These are phyloP conservation scores for Drosophila atripex DNA, from an alignment of 2,888 invertebrate species.

Conservation along the genomic window DNA sequence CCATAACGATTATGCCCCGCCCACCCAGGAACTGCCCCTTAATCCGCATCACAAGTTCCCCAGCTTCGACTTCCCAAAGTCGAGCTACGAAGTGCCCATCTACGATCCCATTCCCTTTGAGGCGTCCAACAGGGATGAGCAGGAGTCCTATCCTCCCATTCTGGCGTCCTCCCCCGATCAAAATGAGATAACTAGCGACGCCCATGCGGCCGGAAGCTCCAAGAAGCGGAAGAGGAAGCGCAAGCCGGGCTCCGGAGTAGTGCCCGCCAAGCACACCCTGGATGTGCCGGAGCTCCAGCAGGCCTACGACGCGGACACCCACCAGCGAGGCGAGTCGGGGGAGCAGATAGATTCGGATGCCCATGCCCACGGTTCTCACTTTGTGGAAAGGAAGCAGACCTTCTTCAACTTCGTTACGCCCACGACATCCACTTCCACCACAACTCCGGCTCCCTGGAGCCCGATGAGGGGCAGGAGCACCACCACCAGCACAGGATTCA, in stretches of 20 bases:
- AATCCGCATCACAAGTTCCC: conserved; percentile 79
- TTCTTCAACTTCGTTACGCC: conserved; percentile 41
- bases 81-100: conserved; percentile 83
- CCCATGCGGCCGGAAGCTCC: conserved; percentile 54
- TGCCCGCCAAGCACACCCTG: conserved; percentile 76
- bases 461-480: conserved; percentile 72
- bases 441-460: conserved; percentile 71
- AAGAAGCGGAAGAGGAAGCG: conserved; percentile 54
- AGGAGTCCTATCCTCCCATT: conserved; percentile 80
- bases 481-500: conserved; percentile 42
- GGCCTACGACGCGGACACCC: conserved; percentile 76
- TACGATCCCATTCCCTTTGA: conserved; percentile 82
- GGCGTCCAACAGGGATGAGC: conserved; percentile 69
- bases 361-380: conserved; percentile 67
- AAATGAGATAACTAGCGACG: conserved; percentile 52
- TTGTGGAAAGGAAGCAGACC: conserved; percentile 61
- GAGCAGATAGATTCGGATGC: conserved; percentile 68
- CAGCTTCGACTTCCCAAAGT: conserved; percentile 81
- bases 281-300: conserved; percentile 81
- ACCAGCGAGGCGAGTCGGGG: conserved; percentile 50
- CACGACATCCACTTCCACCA: conserved; percentile 39
- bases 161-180: conserved; percentile 20
- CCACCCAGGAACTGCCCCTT: conserved; percentile 80
- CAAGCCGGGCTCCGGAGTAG: conserved; percentile 51
- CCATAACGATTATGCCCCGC: conserved; percentile 66